These are phyloP conservation scores for Cuculus canorus DNA, from an alignment of 2,797 vertebrate species.

Conservation along the genomic window DNA sequence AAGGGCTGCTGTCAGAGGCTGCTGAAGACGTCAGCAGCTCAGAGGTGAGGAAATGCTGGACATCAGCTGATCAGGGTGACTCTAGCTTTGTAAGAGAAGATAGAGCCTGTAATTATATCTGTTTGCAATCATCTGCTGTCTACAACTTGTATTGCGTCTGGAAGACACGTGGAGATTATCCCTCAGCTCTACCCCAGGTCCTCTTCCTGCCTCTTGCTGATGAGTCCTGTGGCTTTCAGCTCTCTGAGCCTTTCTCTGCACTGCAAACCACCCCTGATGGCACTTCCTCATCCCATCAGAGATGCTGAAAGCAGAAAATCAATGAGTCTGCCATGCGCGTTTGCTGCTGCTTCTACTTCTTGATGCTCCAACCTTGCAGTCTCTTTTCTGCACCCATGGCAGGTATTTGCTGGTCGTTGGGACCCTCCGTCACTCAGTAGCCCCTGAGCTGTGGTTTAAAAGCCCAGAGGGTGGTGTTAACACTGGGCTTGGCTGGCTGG, in stretches of 20 bases:
- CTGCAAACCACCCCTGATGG: neutral
- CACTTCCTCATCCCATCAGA: neutral
- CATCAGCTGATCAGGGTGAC: neutral
- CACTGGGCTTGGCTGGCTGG: rapidly evolving
- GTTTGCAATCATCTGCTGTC: neutral
- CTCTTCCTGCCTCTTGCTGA: neutral
- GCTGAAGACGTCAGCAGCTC: neutral
- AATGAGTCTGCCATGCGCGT: rapidly evolving
- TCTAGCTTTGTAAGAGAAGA: neutral
- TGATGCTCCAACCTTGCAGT: rapidly evolving
- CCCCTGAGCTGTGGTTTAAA: neutral
- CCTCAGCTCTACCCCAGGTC: neutral
- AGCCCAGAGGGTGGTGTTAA: rapidly evolving
- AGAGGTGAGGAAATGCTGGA: neutral
- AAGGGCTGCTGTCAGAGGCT: neutral
- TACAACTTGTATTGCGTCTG: neutral
- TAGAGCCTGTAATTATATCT: neutral
- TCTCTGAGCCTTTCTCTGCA: neutral
- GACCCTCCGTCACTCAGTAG: neutral
- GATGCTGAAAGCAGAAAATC: neutral
- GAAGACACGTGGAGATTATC: neutral
- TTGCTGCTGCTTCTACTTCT: neutral
- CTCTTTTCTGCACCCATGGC: neutral
- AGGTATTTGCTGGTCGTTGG: neutral
- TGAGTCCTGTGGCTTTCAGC: neutral